phyloP scores from a whole-genome alignment of 2,888 invertebrate genomes.

The Campaea margaritaria region DNA sequence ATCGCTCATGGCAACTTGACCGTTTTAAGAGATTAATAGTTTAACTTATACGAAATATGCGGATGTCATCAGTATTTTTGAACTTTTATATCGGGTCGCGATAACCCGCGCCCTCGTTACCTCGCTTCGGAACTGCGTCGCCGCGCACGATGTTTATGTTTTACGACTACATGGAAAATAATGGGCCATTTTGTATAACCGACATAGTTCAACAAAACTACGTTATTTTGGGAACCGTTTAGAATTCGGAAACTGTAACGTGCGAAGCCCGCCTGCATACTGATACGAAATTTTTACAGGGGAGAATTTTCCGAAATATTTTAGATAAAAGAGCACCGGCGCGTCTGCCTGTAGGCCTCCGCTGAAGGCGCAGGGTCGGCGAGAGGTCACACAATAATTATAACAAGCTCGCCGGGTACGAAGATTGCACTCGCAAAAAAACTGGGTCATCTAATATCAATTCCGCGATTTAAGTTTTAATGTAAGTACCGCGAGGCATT shows the following conservation, averaged over 20 bases:
- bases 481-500: constrained; percentile 29
- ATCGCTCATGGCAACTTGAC: constrained; percentile 14
- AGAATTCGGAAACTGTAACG: background rate
- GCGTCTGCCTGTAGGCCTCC: no score
- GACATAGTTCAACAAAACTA: constrained; percentile 17
- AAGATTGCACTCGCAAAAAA: constrained; percentile 37
- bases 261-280: background rate
- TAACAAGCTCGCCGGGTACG: background rate
- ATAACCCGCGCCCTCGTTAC: constrained; percentile 63
- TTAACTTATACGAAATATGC: constrained; percentile 38
- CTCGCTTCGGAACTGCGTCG: constrained; percentile 51
- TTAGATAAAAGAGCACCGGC: no score
- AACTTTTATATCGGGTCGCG: constrained; percentile 56
- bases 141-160: constrained; percentile 35
- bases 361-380: no score
- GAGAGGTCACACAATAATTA: background rate
- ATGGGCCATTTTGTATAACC: constrained; percentile 27
- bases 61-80: constrained; percentile 60
- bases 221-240: constrained; percentile 28
- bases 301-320: background rate
- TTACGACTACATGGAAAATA: constrained; percentile 51
- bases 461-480: constrained; percentile 37
- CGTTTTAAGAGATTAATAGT: constrained; percentile 21
- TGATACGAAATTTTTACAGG: background rate
- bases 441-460: constrained; percentile 48